phyloP scores from a whole-genome alignment of 1,140 invertebrate species.

The Luehdorfia chinensis region DNA sequence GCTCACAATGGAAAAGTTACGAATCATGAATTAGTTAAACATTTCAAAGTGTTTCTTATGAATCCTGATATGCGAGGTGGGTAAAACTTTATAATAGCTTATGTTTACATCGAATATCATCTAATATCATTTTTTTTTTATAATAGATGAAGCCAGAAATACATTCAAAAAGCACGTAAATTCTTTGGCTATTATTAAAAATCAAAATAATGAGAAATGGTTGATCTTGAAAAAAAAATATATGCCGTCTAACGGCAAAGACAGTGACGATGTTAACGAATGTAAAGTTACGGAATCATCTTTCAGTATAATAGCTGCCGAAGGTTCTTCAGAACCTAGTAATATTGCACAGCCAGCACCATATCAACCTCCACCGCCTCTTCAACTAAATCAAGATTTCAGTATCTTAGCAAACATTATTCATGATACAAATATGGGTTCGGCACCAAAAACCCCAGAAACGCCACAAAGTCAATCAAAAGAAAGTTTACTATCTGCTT shows the following conservation, averaged over 20 bases:
- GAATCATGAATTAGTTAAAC: slow-evolving; percentile 91
- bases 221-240: slow-evolving; percentile 89
- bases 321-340: slow-evolving; percentile 22
- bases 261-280: slow-evolving; percentile 38
- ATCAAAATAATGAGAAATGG: slow-evolving; percentile 89
- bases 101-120: slow-evolving; percentile 2
- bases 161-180: slow-evolving; percentile 96
- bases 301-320: slow-evolving; percentile 21
- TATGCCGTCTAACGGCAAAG: slow-evolving; percentile 42
- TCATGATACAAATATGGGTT: slow-evolving; percentile 30
- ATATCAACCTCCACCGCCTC: slow-evolving; percentile 81
- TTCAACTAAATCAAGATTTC: slow-evolving; percentile 70
- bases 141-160: slow-evolving; percentile 87
- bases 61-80: slow-evolving; percentile 87
- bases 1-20: slow-evolving; percentile 89
- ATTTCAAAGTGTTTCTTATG: slow-evolving; percentile 91
- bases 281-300: slow-evolving; percentile 46
- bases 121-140: background rate
- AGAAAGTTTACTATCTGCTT: slow-evolving; percentile 38
- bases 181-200: slow-evolving; percentile 89
- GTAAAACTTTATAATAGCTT: slow-evolving; percentile 32
- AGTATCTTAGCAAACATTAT: slow-evolving; percentile 51
- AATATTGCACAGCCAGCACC: slow-evolving; percentile 75
- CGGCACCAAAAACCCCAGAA: slow-evolving; percentile 22
- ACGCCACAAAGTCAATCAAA: slow-evolving; percentile 34